Evolutionary conservation across 2,888 invertebrate species (phyloP), one percentile per base, ranked within the genome.

Genomic region (Andrena minutula): DNA sequence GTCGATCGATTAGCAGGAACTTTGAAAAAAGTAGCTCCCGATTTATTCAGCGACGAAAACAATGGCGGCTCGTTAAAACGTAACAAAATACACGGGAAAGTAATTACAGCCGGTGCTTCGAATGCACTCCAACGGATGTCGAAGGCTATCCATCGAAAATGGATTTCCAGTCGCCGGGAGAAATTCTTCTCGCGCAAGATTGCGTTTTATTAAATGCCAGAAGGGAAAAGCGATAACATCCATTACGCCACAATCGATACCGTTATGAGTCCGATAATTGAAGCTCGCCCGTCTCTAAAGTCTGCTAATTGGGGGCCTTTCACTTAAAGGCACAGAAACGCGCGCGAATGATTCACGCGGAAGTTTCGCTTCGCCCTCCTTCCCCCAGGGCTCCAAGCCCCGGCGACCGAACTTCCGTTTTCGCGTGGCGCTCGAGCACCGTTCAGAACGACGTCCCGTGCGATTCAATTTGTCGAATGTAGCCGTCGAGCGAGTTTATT

Each of bases 231-330:
- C 61, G 84, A 77, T 72, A 72, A 79, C 63, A 76, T 64, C 79
- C 61, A 35, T 77, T 77, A 64, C 75, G 65, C 49, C 73, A 83
- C 70, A 64, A 75, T 75, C 78, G 80, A 85, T 80, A 71, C 66
- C 76, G 75, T 70, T 74, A 82, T 86, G 77, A 84, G 81, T 75
- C 77, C 77, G 58, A 86, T 82, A 84, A 86, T 86, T 79, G 84
- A 72, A 82, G 69, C 76, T 26, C 65, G 58, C 53, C 41, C 61
- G 77, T 65, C 20, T 49, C 69, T 51, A 64, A 69, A 80, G 64
- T 68, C 69, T 72, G 65, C 66, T 86, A 86, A 86, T 86, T 84
- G 84, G 77, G 65, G 58, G 60, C 63, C 63, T 30, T 60, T 53
- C 65, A 32, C 64, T 47, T 58, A 58, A 77, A 76, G 51, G 77